Conservation (phyloP, 2,797 vertebrate species). For the Hafferia zeledoni region DNA sequence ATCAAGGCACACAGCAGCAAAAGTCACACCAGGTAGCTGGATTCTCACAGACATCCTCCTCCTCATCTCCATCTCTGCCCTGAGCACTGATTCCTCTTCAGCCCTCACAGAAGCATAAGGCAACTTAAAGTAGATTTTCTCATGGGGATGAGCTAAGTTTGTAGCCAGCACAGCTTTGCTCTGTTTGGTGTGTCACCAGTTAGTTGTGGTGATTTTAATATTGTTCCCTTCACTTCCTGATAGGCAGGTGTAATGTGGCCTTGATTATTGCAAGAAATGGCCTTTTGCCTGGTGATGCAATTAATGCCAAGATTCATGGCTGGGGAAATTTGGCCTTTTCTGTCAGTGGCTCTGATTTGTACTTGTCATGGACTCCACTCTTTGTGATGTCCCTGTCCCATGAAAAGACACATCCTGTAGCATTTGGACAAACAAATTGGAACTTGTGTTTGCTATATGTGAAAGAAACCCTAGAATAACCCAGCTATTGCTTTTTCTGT, state of each 20-base stretch:
- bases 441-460: not conserved
- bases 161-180: not conserved
- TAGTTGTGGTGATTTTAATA: not conserved
- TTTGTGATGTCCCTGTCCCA: not conserved
- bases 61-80: not conserved
- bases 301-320: not conserved
- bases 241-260: not conserved
- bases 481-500: not conserved
- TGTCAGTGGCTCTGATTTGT: not conserved
- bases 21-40: not conserved
- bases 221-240: not conserved
- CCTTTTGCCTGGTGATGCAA: not conserved
- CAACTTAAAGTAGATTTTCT: not conserved
- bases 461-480: not conserved
- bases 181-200: not conserved
- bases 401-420: not conserved
- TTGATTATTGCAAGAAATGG: not conserved
- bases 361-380: not conserved
- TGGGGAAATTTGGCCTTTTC: not conserved
- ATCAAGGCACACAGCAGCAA: not conserved
- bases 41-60: not conserved
- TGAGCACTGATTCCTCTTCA: not conserved
- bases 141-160: not conserved
- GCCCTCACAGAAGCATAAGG: not conserved
- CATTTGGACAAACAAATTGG: not conserved